These are phyloP conservation scores for Poeciliopsis prolifica DNA, from an alignment of 2,113 vertebrate species.

Conservation along the genomic window DNA sequence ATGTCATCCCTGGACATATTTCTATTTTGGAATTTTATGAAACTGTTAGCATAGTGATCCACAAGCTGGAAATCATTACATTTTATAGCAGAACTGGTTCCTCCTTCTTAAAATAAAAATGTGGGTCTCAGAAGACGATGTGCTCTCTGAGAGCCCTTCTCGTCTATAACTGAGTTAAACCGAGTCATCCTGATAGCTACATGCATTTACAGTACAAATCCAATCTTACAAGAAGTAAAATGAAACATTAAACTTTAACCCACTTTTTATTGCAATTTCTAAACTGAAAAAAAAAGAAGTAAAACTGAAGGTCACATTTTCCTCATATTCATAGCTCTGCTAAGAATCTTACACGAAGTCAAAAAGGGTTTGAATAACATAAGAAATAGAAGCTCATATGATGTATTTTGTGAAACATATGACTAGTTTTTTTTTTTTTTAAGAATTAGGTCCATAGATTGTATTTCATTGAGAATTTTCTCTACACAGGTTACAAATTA, in stretches of 20 bases:
- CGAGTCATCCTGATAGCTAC: neutral
- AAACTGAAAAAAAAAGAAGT: neutral
- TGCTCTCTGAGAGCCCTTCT: neutral
- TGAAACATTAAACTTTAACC: neutral
- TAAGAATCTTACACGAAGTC: too few species aligned
- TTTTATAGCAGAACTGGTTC: neutral
- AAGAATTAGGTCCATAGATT: neutral
- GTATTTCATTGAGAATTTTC: neutral
- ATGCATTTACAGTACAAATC: neutral
- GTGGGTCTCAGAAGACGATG: neutral
- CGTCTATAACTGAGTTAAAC: conserved; percentile 1
- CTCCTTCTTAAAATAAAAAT: neutral
- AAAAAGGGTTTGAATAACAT: too few species aligned
- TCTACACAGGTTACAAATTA: neutral
- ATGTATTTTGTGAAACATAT: too few species aligned
- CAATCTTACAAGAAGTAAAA: neutral
- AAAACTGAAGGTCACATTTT: neutral
- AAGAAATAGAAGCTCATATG: too few species aligned
- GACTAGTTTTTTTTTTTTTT: too few species aligned
- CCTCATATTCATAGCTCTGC: neutral
- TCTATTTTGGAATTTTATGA: neutral
- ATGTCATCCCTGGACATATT: neutral
- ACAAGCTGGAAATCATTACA: neutral
- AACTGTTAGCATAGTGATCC: neutral
- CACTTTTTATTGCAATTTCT: neutral